phyloP scores from a whole-genome alignment of 2,797 vertebrate genomes.

The Tarsius wallacei region DNA sequence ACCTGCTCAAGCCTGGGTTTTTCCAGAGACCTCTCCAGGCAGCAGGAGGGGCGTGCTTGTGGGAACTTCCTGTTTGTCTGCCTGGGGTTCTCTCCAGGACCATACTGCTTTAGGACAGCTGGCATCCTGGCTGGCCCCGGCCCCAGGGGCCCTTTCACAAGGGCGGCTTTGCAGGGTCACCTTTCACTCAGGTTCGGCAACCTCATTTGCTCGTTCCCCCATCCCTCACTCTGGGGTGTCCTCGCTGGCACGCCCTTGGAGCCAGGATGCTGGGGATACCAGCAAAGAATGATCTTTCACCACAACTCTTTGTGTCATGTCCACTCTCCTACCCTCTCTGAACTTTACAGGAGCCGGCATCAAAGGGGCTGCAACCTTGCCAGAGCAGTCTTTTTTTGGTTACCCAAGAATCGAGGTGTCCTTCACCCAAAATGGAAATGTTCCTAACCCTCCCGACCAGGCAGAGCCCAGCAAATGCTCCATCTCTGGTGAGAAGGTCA shows the following conservation, averaged over 20 bases:
- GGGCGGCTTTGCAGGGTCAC: neutral
- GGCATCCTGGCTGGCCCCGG: neutral
- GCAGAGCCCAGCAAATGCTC: neutral
- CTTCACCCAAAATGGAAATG: constrained; percentile 71
- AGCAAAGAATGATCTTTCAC: neutral
- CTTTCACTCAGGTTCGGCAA: neutral
- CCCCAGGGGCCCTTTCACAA: neutral
- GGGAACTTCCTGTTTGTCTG: neutral
- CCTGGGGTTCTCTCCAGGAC: neutral
- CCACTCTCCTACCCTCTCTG: neutral
- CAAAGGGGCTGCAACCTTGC: neutral
- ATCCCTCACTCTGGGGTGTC: neutral
- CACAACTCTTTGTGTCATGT: neutral
- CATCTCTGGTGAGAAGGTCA: constrained; percentile 60
- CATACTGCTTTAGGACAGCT: rapidly evolving
- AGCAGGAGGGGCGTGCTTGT: neutral
- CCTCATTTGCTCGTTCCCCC: neutral
- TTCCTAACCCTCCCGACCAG: neutral
- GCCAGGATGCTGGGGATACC: neutral
- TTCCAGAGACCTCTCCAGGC: neutral
- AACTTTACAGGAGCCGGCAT: neutral
- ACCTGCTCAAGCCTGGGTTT: neutral
- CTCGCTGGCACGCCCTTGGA: neutral
- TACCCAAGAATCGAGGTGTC: constrained; percentile 2
- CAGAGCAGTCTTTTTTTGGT: neutral